Evolutionary conservation across 1,140 invertebrate genomes (phyloP).

Genomic region (Armadillidium nasatum): DNA sequence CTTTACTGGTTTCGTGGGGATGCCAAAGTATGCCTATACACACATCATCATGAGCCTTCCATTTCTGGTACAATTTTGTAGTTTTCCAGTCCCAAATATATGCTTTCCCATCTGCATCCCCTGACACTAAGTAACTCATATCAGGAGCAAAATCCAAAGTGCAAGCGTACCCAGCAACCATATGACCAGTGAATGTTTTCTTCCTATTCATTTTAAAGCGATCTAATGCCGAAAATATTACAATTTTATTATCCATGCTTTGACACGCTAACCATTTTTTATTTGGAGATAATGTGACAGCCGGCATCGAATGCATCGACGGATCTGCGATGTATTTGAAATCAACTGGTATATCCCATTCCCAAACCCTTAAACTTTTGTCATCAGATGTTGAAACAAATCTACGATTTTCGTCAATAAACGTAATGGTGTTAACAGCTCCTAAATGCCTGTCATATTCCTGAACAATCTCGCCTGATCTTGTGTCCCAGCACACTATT

Average conservation of each 20-base stretch:
- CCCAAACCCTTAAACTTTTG: slow-evolving; percentile 97
- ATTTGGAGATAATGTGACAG: slow-evolving; percentile 89
- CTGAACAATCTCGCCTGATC: slow-evolving; percentile 91
- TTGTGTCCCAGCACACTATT: slow-evolving; percentile 96
- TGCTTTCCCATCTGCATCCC: slow-evolving; percentile 98
- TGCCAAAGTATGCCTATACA: slow-evolving; percentile 95
- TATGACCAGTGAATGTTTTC: slow-evolving; percentile 96
- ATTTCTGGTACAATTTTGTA: slow-evolving; percentile 94
- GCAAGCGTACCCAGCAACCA: slow-evolving; percentile 99
- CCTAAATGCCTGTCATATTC: slow-evolving; percentile 99
- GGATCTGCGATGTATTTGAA: slow-evolving; percentile 99
- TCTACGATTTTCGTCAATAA: slow-evolving; percentile 95
- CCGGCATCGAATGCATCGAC: slow-evolving; percentile 98
- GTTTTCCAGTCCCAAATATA: slow-evolving; percentile 99
- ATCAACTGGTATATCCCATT: slow-evolving; percentile 99
- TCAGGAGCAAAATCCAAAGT: slow-evolving; percentile 96
- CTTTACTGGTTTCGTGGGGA: slow-evolving; percentile 95
- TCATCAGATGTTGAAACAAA: slow-evolving; percentile 99
- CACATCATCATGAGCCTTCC: slow-evolving; percentile 97
- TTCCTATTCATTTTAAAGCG: slow-evolving; percentile 96
- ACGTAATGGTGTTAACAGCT: slow-evolving; percentile 97
- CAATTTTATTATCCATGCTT: slow-evolving; percentile 94
- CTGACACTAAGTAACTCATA: slow-evolving; percentile 96
- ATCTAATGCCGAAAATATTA: no score
- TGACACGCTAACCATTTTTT: slow-evolving; percentile 99